Conservation (phyloP, 2,797 vertebrate species). For the Melanotaenia trifasciata region DNA sequence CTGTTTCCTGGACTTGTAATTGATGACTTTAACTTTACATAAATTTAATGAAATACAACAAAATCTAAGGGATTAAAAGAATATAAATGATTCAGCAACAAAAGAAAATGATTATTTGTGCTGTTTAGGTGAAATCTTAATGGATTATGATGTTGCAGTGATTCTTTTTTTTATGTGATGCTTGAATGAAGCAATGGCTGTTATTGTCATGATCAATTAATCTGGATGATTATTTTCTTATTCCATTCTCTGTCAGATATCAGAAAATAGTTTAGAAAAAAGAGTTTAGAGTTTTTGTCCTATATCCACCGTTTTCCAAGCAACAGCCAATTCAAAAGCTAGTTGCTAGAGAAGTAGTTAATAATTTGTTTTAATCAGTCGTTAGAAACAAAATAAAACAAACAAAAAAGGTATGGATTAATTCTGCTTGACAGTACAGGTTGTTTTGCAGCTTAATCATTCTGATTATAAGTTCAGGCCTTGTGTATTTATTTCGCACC, state of each 20-base stretch:
- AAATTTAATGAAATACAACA: not conserved
- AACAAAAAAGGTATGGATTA: not conserved
- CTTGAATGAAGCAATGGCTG: not conserved
- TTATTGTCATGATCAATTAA: not conserved
- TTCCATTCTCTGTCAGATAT: not conserved
- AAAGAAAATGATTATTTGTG: not conserved
- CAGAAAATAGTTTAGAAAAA: too few relatives aligned
- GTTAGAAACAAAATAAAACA: not conserved
- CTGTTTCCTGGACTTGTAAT: not conserved
- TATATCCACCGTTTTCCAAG: not conserved
- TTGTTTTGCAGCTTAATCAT: conserved; percentile 23
- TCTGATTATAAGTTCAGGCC: not conserved
- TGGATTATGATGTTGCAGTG: not conserved
- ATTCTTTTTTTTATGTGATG: not conserved
- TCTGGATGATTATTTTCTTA: not conserved
- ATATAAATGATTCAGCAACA: not conserved
- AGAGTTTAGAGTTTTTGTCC: not conserved
- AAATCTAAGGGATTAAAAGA: not conserved
- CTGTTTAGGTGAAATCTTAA: not conserved
- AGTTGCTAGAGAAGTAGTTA: not conserved
- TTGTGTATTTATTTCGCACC: conserved; percentile 18
- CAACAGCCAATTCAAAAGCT: not conserved
- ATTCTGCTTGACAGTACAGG: not conserved
- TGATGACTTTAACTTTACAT: not conserved
- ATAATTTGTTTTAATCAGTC: not conserved